Base-by-base conservation (phyloP, 1,140 invertebrate genomes). In the Drosophila saltans region DNA sequence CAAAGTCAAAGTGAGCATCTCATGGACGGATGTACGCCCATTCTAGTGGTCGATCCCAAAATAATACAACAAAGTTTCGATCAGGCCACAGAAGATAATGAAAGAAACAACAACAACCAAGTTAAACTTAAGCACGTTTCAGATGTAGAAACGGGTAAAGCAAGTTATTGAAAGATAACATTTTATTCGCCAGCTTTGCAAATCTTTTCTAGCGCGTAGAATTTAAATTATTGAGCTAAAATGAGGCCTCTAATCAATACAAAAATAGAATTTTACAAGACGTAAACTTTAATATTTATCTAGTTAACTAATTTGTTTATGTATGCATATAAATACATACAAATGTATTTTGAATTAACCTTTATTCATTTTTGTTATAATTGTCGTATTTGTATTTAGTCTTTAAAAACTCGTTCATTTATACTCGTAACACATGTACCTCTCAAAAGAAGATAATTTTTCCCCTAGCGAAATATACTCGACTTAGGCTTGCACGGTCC, bases 1-100 rank as follows among this genome's bases (percentile, higher is more conserved):
- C 93, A 94, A 75, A 93, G 93, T 56, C 94, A 94, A 4, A 94
- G 94, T 75, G 93, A 94, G 11, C 95, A 94, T 75, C 89, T 96
- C 1, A 93, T 94, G 81, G 95, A 96, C 80, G 95, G 95, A 0
- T 95, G 95, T 11, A 95, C 95, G 4, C 95, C 95, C 0, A 95
- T 96, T 68, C 93, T 95, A 72, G 94, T 95, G 28, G 78, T 92
- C 8, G 92, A 92, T 63, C 72, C 86, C 21, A 85, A 91, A 56
- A 80, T 75, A 0, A 81, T 92, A 16, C 68, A 91, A 30, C 73
- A 84, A 24, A 84, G 74, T 62, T 91, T 92, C 56, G 66, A 81
- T 21, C 73, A 86, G 58, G 91, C 90, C 39, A 72, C 78, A 5
- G 78, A 81, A 4, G 70, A 85, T 28, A 91, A 91, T 66, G 65